Percentiles rank a stretch among this genome's conserved stretches.
Evolutionary conservation across 2,888 invertebrate genomes (phyloP).

Genomic region (Pristionchus entomophagus): DNA sequence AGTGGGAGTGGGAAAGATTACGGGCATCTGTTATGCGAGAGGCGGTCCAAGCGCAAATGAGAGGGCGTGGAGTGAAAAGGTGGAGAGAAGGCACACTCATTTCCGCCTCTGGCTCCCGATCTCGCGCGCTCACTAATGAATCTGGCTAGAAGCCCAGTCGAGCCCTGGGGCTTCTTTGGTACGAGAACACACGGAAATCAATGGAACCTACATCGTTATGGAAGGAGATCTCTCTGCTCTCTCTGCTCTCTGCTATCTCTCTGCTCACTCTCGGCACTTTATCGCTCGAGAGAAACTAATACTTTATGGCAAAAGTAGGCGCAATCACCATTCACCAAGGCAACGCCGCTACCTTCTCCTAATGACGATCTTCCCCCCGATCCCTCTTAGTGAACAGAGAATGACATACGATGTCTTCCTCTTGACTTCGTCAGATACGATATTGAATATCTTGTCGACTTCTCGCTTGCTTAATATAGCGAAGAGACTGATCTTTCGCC

Average conservation of each 20-base stretch:
- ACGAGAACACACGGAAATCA: not conserved
- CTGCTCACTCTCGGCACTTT: too few species aligned
- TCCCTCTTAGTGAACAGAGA: not conserved
- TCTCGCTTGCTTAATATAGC: slow-evolving; percentile 4
- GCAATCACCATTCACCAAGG: slow-evolving; percentile 15
- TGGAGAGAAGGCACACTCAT: not conserved
- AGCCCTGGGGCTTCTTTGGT: not conserved
- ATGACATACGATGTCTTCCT: not conserved
- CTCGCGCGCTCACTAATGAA: not conserved
- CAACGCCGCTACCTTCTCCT: not conserved
- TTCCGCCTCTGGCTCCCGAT: not conserved
- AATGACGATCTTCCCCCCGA: slow-evolving; percentile 21
- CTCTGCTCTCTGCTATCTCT: too few species aligned
- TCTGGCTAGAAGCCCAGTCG: not conserved
- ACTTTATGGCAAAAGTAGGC: not conserved
- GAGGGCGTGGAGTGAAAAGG: not conserved
- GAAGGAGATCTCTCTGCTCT: too few species aligned
- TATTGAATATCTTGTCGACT: slow-evolving; percentile 38
- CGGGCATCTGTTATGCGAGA: not conserved
- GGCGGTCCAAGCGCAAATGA: not conserved
- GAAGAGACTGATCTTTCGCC: slow-evolving; percentile 44
- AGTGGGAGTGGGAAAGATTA: too few species aligned
- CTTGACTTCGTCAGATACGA: slow-evolving; percentile 4
- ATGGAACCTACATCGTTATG: too few species aligned
- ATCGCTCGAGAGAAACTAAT: not conserved